Conservation (phyloP, 2,113 vertebrate genomes). For the Mormoops blainvillei region DNA sequence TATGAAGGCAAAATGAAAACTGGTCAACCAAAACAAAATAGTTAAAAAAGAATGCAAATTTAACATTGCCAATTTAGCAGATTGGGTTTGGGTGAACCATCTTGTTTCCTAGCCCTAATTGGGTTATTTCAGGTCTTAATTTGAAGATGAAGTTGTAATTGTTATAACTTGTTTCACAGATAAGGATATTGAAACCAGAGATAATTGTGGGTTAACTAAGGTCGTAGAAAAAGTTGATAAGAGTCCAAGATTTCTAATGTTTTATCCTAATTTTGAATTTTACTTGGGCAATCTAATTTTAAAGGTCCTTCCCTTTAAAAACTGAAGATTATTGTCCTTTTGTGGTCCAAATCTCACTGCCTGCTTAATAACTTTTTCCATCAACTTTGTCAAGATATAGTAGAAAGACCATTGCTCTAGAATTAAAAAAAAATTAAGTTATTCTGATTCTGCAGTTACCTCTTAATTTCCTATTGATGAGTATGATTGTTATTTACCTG, state of each 20-base stretch:
- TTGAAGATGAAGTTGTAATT: not conserved
- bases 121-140: not conserved
- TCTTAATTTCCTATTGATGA: not conserved
- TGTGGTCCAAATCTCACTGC: not conserved
- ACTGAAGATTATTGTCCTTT: not conserved
- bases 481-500: not conserved
- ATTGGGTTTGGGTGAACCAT: not conserved
- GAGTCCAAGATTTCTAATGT: not conserved
- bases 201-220: not conserved
- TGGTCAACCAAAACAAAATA: not conserved
- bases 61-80: not conserved
- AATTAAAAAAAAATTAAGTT: not conserved
- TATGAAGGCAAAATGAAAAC: slow-evolving; percentile 7
- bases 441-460: not conserved
- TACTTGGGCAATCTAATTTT: not conserved
- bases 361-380: not conserved
- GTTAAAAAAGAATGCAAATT: not conserved
- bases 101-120: not conserved
- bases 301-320: not conserved
- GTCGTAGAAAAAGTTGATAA: not conserved
- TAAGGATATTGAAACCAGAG: not conserved
- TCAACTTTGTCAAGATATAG: not conserved
- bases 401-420: not conserved
- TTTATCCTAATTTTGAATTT: not conserved
- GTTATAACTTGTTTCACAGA: not conserved